Percentiles rank a stretch among this genome's conserved stretches.
phyloP scores from a whole-genome alignment of 2,888 invertebrate species.

The Erannis defoliaria region DNA sequence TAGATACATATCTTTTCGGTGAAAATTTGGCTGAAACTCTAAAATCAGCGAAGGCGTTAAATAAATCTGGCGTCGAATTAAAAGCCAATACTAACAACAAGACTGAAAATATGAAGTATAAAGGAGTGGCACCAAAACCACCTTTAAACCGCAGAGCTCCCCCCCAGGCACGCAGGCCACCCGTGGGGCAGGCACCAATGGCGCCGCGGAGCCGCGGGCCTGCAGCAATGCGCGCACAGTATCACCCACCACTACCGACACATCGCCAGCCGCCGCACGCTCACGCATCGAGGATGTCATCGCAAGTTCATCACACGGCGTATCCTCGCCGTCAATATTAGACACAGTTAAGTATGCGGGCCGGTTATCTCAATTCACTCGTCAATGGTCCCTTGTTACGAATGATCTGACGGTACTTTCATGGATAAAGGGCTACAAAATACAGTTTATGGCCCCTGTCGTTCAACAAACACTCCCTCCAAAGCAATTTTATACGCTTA shows the following conservation, averaged over 20 bases:
- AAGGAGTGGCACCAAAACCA: too few species aligned
- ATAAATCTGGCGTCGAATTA: conserved; percentile 8
- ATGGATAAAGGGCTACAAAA: conserved; percentile 15
- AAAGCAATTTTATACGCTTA: background rate
- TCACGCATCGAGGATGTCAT: background rate
- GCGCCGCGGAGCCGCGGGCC: conserved; percentile 5
- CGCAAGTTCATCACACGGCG: background rate
- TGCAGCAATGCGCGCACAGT: background rate
- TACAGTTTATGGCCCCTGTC: conserved; percentile 3
- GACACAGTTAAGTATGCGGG: conserved; percentile 17
- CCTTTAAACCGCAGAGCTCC: conserved; percentile 14
- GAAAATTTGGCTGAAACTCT: conserved; percentile 3
- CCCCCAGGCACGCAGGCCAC: background rate
- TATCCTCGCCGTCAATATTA: background rate
- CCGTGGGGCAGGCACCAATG: background rate
- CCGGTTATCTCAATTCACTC: background rate
- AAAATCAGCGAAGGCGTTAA: background rate
- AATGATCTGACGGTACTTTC: conserved; percentile 7
- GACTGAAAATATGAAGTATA: background rate
- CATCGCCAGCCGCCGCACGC: background rate
- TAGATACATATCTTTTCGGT: conserved; percentile 9
- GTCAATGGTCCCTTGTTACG: conserved; percentile 9
- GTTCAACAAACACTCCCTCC: background rate
- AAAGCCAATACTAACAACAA: background rate
- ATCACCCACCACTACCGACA: background rate